Percentiles rank a stretch among this genome's conserved stretches.
phyloP scores from a whole-genome alignment of 2,113 vertebrate species.

The Seriola aureovittata region DNA sequence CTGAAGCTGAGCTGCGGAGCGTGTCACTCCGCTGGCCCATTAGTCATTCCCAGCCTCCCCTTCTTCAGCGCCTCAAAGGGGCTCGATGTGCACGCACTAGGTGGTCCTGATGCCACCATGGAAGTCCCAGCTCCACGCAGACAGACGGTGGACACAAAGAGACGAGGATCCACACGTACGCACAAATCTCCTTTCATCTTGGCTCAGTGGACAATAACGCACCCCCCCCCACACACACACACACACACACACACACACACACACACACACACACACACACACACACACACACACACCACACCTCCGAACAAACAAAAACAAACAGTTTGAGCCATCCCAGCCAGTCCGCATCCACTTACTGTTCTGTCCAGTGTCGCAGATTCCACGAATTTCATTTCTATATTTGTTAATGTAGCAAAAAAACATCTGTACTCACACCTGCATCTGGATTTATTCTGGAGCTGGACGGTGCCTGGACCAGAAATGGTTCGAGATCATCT shows the following conservation, averaged over 20 bases:
- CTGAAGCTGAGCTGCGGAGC: slow-evolving; percentile 72
- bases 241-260: too few relatives aligned
- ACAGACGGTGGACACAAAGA: slow-evolving; percentile 62
- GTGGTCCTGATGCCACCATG: slow-evolving; percentile 77
- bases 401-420: background rate
- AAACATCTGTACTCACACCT: background rate
- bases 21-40: slow-evolving; percentile 73
- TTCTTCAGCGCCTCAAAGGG: slow-evolving; percentile 64
- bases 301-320: slow-evolving; percentile 26
- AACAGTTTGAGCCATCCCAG: slow-evolving; percentile 25
- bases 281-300: too few relatives aligned
- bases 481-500: background rate
- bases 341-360: slow-evolving; percentile 12
- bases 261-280: too few relatives aligned
- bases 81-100: slow-evolving; percentile 70
- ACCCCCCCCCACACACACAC: background rate
- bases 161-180: slow-evolving; percentile 27
- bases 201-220: slow-evolving; percentile 8
- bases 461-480: background rate
- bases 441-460: too few relatives aligned
- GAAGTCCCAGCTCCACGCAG: slow-evolving; percentile 50
- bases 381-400: too few relatives aligned
- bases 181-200: slow-evolving; percentile 35
- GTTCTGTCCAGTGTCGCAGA: background rate
- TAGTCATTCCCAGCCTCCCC: slow-evolving; percentile 78